Evolutionary conservation across 2,113 vertebrate species (phyloP).

Genomic region (Elephantulus edwardii): DNA sequence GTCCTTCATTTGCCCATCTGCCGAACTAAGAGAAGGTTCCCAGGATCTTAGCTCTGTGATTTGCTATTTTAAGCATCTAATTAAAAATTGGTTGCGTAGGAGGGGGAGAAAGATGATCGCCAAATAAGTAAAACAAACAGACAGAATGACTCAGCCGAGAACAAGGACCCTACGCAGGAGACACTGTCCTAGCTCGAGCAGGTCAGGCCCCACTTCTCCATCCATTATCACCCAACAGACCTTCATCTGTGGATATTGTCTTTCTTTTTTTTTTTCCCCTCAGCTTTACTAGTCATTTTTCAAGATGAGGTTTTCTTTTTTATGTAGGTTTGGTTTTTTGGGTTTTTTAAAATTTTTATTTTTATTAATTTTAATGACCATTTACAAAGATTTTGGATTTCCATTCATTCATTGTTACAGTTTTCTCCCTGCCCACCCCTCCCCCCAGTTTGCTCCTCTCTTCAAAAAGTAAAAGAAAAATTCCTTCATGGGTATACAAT

Average conservation of each 20-base stretch:
- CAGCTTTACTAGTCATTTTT: neutral
- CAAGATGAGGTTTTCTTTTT: neutral
- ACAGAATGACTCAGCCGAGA: neutral
- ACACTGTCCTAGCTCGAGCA: neutral
- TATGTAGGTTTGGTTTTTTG: neutral
- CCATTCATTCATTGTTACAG: too few relatives aligned
- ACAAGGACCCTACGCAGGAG: too few relatives aligned
- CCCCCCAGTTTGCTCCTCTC: too few relatives aligned
- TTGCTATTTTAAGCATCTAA: conserved; percentile 18
- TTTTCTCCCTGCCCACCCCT: too few relatives aligned
- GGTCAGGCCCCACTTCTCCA: neutral
- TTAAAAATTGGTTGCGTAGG: neutral
- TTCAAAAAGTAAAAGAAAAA: too few relatives aligned
- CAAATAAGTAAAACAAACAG: neutral
- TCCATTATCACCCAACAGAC: neutral
- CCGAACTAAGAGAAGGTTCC: neutral
- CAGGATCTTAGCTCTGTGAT: neutral
- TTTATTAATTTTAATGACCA: too few relatives aligned
- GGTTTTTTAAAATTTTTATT: neutral
- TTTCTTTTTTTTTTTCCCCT: conserved; percentile 46
- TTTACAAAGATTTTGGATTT: too few relatives aligned
- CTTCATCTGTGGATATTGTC: neutral
- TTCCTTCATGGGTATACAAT: too few relatives aligned
- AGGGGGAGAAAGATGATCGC: neutral
- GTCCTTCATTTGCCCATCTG: neutral